phyloP scores from a whole-genome alignment of 2,797 vertebrate genomes.

The Cirrhinus molitorella region DNA sequence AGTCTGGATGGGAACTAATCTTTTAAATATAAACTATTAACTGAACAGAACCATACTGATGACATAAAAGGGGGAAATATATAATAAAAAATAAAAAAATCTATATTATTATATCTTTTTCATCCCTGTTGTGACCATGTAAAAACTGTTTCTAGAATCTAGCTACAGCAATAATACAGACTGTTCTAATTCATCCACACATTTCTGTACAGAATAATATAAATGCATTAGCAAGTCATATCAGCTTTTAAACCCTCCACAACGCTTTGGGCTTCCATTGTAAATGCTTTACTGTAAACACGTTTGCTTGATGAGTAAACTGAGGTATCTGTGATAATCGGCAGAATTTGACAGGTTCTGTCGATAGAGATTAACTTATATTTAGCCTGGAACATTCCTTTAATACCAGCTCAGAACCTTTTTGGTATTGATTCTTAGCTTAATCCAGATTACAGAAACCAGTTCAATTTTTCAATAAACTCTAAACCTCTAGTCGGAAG shows the following conservation, averaged over 20 bases:
- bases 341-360: conserved; percentile 1
- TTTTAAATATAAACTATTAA: no score
- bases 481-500: conserved; percentile 16
- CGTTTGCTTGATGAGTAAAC: background rate
- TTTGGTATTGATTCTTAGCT: background rate
- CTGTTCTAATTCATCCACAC: background rate
- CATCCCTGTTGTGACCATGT: background rate
- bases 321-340: background rate
- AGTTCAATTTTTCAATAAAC: conserved; percentile 19
- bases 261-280: background rate
- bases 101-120: background rate
- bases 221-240: no score
- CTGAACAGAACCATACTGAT: no score
- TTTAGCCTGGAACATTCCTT: conserved; percentile 1
- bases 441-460: conserved; percentile 26
- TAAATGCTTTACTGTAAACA: background rate
- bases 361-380: conserved; percentile 5
- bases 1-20: no score
- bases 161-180: background rate
- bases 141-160: background rate
- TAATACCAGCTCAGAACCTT: conserved; percentile 13
- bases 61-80: no score
- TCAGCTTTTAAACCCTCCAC: background rate
- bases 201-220: background rate
- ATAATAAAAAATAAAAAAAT: background rate